Evolutionary conservation across 2,113 vertebrate species (phyloP).

Genomic region (Triplophysa tibetana): DNA sequence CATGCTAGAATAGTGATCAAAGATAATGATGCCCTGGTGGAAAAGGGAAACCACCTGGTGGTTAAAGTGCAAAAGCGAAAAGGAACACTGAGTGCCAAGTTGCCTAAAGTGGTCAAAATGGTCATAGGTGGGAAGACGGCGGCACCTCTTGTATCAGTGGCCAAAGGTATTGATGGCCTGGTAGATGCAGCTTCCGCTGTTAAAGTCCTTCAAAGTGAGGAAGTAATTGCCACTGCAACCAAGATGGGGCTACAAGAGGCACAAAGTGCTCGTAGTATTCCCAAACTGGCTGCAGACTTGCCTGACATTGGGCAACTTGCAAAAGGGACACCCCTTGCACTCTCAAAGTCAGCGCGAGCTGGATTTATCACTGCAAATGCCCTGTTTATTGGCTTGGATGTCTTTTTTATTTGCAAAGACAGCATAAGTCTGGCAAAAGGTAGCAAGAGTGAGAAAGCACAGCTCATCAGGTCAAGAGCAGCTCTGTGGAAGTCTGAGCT

Average conservation of each 20-base stretch:
- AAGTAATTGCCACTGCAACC: slow-evolving; percentile 2
- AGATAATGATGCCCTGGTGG: too few relatives aligned
- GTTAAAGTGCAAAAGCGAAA: too few relatives aligned
- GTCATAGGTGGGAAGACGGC: slow-evolving; percentile 1
- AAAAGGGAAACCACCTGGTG: too few relatives aligned
- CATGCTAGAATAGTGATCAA: not conserved
- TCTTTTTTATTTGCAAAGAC: slow-evolving; percentile 58
- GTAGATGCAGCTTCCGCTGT: slow-evolving; percentile 46
- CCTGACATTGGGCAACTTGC: slow-evolving; percentile 58
- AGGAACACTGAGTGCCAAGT: too few relatives aligned
- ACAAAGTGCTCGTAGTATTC: slow-evolving; percentile 42
- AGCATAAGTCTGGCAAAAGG: slow-evolving; percentile 54
- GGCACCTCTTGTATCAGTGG: not conserved
- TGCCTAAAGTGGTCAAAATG: too few relatives aligned
- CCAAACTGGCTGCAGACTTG: slow-evolving; percentile 53
- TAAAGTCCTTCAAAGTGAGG: slow-evolving; percentile 32
- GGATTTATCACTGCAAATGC: slow-evolving; percentile 54
- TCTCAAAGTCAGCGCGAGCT: slow-evolving; percentile 48
- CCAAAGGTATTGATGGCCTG: slow-evolving; percentile 43
- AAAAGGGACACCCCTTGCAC: slow-evolving; percentile 54
- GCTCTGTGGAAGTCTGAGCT: slow-evolving; percentile 54
- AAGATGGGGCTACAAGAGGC: slow-evolving; percentile 48
- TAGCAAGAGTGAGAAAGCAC: slow-evolving; percentile 53
- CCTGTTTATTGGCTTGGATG: slow-evolving; percentile 61
- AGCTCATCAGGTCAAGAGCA: slow-evolving; percentile 51